Conservation (phyloP, 2,113 vertebrate species). For the Thalassarche chlororhynchos region DNA sequence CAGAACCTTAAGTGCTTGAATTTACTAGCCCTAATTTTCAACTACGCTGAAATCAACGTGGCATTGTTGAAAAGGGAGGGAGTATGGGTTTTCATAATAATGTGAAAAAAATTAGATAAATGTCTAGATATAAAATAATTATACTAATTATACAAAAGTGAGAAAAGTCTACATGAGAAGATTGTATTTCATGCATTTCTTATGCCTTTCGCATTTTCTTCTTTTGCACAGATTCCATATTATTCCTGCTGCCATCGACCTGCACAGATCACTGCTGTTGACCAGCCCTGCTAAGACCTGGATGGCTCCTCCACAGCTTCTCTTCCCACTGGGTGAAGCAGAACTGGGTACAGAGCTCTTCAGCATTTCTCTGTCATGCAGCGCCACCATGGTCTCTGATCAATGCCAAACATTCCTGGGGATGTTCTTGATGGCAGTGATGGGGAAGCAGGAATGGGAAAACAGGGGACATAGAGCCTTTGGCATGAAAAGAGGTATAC, state of each 20-base stretch:
- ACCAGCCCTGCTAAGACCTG: neutral
- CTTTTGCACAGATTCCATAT: neutral
- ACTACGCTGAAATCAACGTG: neutral
- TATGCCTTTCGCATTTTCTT: neutral
- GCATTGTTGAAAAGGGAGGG: neutral
- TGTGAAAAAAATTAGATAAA: neutral
- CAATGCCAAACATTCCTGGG: neutral
- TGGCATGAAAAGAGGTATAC: neutral
- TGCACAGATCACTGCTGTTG: neutral
- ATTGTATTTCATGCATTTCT: neutral
- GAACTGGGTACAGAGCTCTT: neutral
- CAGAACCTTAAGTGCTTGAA: neutral
- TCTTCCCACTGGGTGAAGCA: neutral
- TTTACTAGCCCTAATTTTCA: neutral
- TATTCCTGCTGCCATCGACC: neutral
- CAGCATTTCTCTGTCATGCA: neutral
- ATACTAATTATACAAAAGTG: neutral
- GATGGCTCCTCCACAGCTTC: neutral
- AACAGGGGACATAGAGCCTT: neutral
- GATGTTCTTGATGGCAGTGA: neutral
- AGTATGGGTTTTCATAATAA: neutral
- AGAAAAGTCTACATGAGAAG: neutral
- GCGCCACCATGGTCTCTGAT: rapidly evolving
- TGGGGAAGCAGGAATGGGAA: neutral
- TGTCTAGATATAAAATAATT: neutral